A percentile compares a stretch with the other conserved stretches of the same genome.
Conservation (phyloP, 2,113 vertebrate species). For the Aldabrachelys gigantea region DNA sequence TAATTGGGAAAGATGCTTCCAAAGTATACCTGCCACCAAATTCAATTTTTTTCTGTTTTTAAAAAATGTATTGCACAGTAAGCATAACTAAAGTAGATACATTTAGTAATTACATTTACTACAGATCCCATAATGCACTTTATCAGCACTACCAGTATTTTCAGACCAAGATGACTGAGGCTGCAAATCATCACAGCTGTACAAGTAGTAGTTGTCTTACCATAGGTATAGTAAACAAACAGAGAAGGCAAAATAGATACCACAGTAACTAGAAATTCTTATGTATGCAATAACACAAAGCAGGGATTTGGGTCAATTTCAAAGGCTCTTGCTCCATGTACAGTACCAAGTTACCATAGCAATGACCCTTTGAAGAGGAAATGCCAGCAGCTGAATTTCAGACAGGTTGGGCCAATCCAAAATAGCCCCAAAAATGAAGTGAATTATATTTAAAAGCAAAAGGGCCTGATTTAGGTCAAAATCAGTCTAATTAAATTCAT, state of each 20-base stretch:
- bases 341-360: background rate
- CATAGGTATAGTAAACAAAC: background rate
- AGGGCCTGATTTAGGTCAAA: background rate
- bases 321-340: background rate
- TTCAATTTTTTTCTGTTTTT: background rate
- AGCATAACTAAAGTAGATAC: background rate
- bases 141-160: background rate
- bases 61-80: background rate
- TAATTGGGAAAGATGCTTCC: background rate
- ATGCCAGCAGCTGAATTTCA: background rate
- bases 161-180: background rate
- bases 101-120: background rate
- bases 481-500: background rate
- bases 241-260: background rate
- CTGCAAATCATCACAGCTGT: background rate
- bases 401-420: background rate
- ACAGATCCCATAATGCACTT: background rate
- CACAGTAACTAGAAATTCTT: background rate
- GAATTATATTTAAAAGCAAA: background rate
- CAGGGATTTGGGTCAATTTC: background rate
- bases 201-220: background rate
- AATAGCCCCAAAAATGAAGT: background rate
- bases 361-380: background rate
- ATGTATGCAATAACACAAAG: background rate
- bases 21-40: background rate